phyloP scores from a whole-genome alignment of 2,888 invertebrate species.

The Villa cingulata region DNA sequence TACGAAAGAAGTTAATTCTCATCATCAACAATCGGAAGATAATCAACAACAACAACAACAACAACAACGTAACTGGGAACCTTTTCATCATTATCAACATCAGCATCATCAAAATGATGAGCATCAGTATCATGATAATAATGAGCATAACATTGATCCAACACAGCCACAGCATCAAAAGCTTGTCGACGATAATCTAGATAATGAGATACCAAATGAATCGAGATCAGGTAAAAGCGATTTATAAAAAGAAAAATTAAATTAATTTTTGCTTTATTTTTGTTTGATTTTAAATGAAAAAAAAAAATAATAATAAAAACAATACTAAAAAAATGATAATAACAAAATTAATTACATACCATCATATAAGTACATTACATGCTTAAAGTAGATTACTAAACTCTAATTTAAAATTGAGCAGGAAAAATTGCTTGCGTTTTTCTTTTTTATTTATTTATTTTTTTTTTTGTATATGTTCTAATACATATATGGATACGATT shows the following conservation, averaged over 20 bases:
- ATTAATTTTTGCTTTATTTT: not conserved
- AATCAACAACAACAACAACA: not conserved
- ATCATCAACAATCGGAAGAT: not conserved
- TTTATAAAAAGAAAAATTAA: not conserved
- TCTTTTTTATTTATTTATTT: too few species aligned
- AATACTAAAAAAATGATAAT: too few species aligned
- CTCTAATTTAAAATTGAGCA: too few species aligned
- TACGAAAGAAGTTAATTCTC: constrained; percentile 39
- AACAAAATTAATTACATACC: too few species aligned
- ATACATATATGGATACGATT: too few species aligned
- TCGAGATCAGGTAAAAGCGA: constrained; percentile 20
- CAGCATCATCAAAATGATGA: not conserved
- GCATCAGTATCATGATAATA: constrained; percentile 12
- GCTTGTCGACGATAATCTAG: constrained; percentile 18
- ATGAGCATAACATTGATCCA: constrained; percentile 16
- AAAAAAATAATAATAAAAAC: too few species aligned
- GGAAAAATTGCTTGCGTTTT: too few species aligned
- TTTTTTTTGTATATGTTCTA: too few species aligned
- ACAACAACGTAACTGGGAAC: constrained; percentile 19
- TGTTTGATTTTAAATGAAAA: too few species aligned
- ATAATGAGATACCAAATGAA: constrained; percentile 23
- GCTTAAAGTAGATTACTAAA: too few species aligned
- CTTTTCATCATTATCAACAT: constrained; percentile 7
- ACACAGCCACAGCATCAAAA: constrained; percentile 5
- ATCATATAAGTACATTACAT: too few species aligned